A percentile compares a stretch with the other conserved stretches of the same genome.
Evolutionary conservation across 2,113 vertebrate genomes (phyloP).

Genomic region (Hiodon tergisus): DNA sequence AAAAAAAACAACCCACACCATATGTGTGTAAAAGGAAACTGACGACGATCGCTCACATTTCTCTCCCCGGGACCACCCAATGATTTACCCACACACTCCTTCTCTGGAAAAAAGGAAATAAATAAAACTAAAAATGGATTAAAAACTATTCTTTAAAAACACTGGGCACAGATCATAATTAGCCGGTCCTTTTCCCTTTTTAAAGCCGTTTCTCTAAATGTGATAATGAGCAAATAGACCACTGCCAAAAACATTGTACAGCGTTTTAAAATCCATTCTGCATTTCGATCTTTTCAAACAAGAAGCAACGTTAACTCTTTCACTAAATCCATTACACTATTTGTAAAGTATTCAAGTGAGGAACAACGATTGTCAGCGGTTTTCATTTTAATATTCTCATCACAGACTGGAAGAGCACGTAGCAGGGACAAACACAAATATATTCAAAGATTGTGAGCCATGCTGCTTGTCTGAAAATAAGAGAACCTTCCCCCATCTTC

Average conservation of each 20-base stretch:
- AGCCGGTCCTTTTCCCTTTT: not conserved
- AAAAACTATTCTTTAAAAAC: constrained; percentile 33
- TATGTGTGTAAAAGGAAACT: constrained; percentile 63
- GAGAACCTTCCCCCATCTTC: constrained; percentile 36
- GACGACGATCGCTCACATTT: constrained; percentile 31
- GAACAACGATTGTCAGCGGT: not conserved
- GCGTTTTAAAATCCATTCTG: not conserved
- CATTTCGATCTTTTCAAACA: not conserved
- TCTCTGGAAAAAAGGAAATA: constrained; percentile 38
- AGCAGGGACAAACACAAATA: constrained; percentile 1
- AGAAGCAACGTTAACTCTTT: not conserved
- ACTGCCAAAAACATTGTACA: not conserved
- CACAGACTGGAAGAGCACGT: not conserved
- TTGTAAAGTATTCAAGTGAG: not conserved
- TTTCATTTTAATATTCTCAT: not conserved
- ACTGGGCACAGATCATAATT: constrained; percentile 10
- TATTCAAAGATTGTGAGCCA: constrained; percentile 10
- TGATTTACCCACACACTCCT: constrained; percentile 59
- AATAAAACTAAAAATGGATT: constrained; percentile 34
- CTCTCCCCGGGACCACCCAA: constrained; percentile 65
- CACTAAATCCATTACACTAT: not conserved
- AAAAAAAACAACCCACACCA: constrained; percentile 62
- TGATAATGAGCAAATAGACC: not conserved
- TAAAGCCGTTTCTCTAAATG: constrained; percentile 2
- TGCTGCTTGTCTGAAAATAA: constrained; percentile 58